A percentile compares a stretch with the other conserved stretches of the same genome.
Conservation (phyloP, 2,888 invertebrate genomes). For the Ptychoptera contaminata region DNA sequence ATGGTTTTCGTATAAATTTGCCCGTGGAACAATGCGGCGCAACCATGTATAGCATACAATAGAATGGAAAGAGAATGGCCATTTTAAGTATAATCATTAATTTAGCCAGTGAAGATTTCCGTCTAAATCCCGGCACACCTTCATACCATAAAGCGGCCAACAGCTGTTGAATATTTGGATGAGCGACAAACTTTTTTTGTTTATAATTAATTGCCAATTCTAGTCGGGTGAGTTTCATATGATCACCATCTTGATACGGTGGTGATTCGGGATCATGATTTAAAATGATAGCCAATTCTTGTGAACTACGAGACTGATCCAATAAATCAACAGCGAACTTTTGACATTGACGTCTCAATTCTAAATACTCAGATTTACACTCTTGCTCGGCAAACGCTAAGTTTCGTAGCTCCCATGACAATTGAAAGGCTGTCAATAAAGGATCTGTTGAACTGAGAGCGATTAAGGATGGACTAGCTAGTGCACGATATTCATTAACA, state of each 20-base stretch:
- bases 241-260: slow-evolving; percentile 60
- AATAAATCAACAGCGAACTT: slow-evolving; percentile 81
- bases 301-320: slow-evolving; percentile 81
- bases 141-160: slow-evolving; percentile 89
- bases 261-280: slow-evolving; percentile 74
- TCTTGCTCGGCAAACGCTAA: slow-evolving; percentile 87
- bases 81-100: slow-evolving; percentile 56
- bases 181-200: slow-evolving; percentile 95
- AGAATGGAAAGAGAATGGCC: slow-evolving; percentile 71
- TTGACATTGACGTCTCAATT: slow-evolving; percentile 71
- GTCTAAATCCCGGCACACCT: slow-evolving; percentile 82
- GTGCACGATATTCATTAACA: slow-evolving; percentile 81
- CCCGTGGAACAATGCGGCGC: slow-evolving; percentile 69
- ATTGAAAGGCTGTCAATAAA: slow-evolving; percentile 81
- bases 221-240: slow-evolving; percentile 70
- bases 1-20: slow-evolving; percentile 77
- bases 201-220: slow-evolving; percentile 86
- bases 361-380: slow-evolving; percentile 79
- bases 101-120: slow-evolving; percentile 60
- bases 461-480: slow-evolving; percentile 87
- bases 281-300: slow-evolving; percentile 82
- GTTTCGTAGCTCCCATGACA: slow-evolving; percentile 86
- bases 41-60: slow-evolving; percentile 71
- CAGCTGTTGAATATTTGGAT: slow-evolving; percentile 87
- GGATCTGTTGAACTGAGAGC: slow-evolving; percentile 87